Conservation (phyloP, 2,113 vertebrate genomes). For the Tenebrosternarchus preto region DNA sequence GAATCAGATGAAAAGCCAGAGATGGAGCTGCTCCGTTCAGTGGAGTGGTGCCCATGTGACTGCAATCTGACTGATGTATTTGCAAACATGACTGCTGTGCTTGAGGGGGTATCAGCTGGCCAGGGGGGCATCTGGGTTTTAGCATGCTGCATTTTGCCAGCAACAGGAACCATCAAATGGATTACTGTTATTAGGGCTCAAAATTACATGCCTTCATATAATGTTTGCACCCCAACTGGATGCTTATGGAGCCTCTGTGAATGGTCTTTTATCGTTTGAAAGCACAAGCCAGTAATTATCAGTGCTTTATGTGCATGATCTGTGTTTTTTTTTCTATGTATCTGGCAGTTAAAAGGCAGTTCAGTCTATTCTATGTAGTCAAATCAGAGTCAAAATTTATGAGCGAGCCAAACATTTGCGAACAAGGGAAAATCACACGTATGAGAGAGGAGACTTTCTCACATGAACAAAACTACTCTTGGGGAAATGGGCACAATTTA, state of each 20-base stretch:
- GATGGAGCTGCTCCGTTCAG: neutral
- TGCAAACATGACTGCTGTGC: constrained; percentile 20
- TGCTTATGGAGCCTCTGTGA: neutral
- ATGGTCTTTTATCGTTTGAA: constrained; percentile 19
- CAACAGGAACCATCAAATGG: constrained; percentile 27
- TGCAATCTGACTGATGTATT: neutral
- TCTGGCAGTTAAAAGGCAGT: constrained; percentile 8
- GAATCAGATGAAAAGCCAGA: neutral
- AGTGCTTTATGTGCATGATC: neutral
- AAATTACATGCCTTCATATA: constrained; percentile 36
- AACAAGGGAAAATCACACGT: too few species aligned
- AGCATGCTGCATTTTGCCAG: neutral
- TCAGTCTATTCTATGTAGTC: neutral
- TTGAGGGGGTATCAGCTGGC: constrained; percentile 21
- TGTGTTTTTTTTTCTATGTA: neutral
- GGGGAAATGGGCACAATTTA: too few species aligned
- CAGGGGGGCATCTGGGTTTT: constrained; percentile 35
- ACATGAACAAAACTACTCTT: too few species aligned
- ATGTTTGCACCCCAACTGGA: constrained; percentile 15
- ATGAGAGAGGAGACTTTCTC: too few species aligned
- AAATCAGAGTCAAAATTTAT: too few species aligned
- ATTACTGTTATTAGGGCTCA: constrained; percentile 48
- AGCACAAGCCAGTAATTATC: constrained; percentile 26
- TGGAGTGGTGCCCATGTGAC: neutral
- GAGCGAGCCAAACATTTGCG: too few species aligned